A percentile compares a stretch with the other conserved stretches of the same genome.
These are phyloP conservation scores for Caloenas nicobarica DNA, from an alignment of 2,113 vertebrate genomes.

Conservation along the genomic window DNA sequence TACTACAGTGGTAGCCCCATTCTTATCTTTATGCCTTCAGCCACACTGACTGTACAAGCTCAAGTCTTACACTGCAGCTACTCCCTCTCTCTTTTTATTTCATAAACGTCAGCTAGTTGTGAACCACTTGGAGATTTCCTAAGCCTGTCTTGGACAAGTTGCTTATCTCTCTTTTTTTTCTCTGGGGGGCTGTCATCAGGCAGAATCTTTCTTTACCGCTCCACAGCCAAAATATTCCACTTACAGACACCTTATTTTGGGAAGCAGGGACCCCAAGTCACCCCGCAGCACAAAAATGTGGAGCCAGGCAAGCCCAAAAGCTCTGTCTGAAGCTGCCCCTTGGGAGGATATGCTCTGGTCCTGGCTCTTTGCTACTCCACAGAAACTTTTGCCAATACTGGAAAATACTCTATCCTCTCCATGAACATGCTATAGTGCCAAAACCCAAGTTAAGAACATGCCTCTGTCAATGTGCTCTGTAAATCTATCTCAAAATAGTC, in stretches of 20 bases:
- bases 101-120: background rate
- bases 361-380: background rate
- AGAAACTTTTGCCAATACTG: background rate
- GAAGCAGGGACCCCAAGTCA: background rate
- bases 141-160: background rate
- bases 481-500: slow-evolving; percentile 50
- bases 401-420: background rate
- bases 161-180: background rate
- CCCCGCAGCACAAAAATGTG: background rate
- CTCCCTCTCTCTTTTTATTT: background rate
- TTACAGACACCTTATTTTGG: background rate
- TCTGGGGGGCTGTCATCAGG: background rate
- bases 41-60: background rate
- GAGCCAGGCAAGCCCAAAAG: background rate
- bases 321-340: background rate
- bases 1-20: background rate
- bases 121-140: background rate
- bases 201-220: background rate
- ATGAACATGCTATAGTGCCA: background rate
- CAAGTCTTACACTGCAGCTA: background rate
- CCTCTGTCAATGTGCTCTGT: background rate
- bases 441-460: slow-evolving; percentile 3
- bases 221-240: background rate
- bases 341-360: background rate
- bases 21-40: background rate